These are phyloP conservation scores for Psettodes erumei DNA, from an alignment of 2,113 vertebrate genomes.

Conservation along the genomic window DNA sequence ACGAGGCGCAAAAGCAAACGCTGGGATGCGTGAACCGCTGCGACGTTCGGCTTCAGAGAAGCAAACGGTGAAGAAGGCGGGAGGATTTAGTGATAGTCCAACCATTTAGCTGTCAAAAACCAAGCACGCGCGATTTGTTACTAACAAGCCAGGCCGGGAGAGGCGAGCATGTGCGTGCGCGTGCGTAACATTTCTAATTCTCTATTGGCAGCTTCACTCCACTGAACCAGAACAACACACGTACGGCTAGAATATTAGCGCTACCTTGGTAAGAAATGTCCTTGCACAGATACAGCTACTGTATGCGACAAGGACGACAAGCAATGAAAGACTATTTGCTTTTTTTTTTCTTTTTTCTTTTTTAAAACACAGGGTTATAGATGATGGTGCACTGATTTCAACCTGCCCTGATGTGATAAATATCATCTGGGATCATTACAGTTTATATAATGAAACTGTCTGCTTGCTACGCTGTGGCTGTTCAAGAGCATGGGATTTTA, in stretches of 20 bases:
- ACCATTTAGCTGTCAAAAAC: slow-evolving; percentile 12
- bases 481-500: not conserved
- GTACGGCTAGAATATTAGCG: not conserved
- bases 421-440: not conserved
- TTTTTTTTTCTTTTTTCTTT: too few relatives aligned
- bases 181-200: slow-evolving; percentile 26
- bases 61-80: not conserved
- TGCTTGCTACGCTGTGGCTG: not conserved
- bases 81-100: slow-evolving; percentile 1
- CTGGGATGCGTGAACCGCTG: not conserved
- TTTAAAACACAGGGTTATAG: too few relatives aligned
- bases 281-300: slow-evolving; percentile 1
- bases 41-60: slow-evolving; percentile 14
- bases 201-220: slow-evolving; percentile 14
- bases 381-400: not conserved
- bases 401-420: not conserved
- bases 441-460: not conserved
- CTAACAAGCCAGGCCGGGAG: not conserved
- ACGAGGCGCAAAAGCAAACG: not conserved
- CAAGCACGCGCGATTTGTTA: slow-evolving; percentile 19
- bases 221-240: slow-evolving; percentile 17
- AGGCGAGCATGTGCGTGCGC: not conserved
- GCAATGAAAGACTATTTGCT: not conserved
- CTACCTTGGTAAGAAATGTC: not conserved
- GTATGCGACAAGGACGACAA: not conserved